These are phyloP conservation scores for Hemibagrus guttatus DNA, from an alignment of 2,797 vertebrate genomes.

Conservation along the genomic window DNA sequence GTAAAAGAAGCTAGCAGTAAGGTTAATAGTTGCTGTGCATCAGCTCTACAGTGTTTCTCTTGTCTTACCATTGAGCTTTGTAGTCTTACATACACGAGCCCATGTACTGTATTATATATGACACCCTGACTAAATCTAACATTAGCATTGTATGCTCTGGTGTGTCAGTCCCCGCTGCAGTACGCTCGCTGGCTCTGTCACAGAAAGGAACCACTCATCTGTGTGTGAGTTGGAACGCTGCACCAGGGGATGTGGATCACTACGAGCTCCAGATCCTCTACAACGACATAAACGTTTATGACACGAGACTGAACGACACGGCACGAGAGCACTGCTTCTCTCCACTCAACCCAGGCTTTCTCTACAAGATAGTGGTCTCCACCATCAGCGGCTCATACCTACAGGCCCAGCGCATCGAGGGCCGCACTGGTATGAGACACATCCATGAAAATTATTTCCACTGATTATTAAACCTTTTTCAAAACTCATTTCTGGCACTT, in stretches of 20 bases:
- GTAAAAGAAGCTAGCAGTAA: not conserved
- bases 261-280: slow-evolving; percentile 91
- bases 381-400: slow-evolving; percentile 89
- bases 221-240: slow-evolving; percentile 85
- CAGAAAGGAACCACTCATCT: slow-evolving; percentile 80
- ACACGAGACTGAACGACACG: slow-evolving; percentile 77
- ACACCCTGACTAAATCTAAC: not conserved
- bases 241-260: slow-evolving; percentile 90
- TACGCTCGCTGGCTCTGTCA: slow-evolving; percentile 60
- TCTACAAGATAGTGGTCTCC: slow-evolving; percentile 91
- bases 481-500: not conserved
- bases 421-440: slow-evolving; percentile 82
- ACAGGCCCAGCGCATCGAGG: slow-evolving; percentile 83
- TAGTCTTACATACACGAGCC: not conserved
- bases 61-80: not conserved
- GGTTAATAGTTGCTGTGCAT: not conserved
- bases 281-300: slow-evolving; percentile 88
- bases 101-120: not conserved
- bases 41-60: not conserved
- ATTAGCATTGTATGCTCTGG: slow-evolving; percentile 1
- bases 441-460: too few species aligned
- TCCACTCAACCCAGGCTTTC: slow-evolving; percentile 85
- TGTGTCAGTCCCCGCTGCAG: slow-evolving; percentile 49
- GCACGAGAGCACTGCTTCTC: slow-evolving; percentile 77
- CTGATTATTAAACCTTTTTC: not conserved